phyloP scores from a whole-genome alignment of 2,888 invertebrate species.

The Macaria notata region DNA sequence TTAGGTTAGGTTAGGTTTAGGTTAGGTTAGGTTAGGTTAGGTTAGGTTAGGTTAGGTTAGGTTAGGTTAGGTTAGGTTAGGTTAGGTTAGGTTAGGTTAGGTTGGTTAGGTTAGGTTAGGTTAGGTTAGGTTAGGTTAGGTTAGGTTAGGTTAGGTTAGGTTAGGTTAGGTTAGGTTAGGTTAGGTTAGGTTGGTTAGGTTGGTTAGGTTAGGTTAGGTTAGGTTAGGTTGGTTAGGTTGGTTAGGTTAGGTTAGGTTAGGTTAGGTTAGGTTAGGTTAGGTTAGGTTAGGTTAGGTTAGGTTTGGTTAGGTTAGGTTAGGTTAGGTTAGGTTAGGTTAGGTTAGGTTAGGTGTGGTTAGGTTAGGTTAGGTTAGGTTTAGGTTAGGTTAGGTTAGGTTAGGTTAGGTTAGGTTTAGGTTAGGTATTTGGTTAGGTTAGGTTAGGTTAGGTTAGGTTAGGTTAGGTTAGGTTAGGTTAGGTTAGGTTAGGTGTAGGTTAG shows the following conservation, averaged over 20 bases:
- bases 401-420: neutral
- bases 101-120: no score
- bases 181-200: no score
- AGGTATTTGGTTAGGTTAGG: constrained; percentile 3
- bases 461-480: constrained; percentile 12
- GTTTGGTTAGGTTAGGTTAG: constrained; percentile 35
- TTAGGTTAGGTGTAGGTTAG: constrained; percentile 15
- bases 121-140: constrained; percentile 35
- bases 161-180: constrained; percentile 32
- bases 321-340: constrained; percentile 36
- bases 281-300: constrained; percentile 36
- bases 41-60: constrained; percentile 37
- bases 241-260: constrained; percentile 29
- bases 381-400: no score
- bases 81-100: no score
- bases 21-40: constrained; percentile 40
- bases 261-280: constrained; percentile 36
- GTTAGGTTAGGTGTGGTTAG: constrained; percentile 36
- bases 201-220: no score
- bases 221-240: no score
- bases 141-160: constrained; percentile 37
- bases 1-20: constrained; percentile 39
- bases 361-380: constrained; percentile 34
- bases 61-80: constrained; percentile 35
- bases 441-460: constrained; percentile 12